A percentile compares a stretch with the other conserved stretches of the same genome.
Conservation (phyloP, 2,797 vertebrate genomes). For the Loris lydekkerianus region DNA sequence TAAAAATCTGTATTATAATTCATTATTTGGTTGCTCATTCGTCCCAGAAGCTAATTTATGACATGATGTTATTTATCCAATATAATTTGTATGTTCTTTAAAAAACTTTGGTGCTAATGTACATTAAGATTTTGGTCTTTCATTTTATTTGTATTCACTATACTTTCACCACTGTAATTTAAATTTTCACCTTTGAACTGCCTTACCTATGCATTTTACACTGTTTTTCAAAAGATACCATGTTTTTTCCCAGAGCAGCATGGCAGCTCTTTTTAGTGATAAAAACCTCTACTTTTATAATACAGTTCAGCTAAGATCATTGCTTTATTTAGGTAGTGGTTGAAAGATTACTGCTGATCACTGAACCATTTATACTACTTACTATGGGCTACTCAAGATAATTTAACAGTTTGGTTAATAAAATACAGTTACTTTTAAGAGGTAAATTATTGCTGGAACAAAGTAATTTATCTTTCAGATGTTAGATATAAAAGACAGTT, state of each 20-base stretch:
- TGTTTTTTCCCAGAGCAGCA: background rate
- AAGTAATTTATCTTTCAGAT: conserved; percentile 71
- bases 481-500: background rate
- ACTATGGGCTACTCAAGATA: conserved; percentile 72
- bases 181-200: background rate
- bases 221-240: background rate
- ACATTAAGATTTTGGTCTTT: background rate
- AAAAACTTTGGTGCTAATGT: background rate
- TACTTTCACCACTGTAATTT: background rate
- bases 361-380: conserved; percentile 69
- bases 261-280: background rate
- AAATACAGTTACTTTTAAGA: conserved; percentile 79
- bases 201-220: background rate
- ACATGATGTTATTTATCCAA: background rate
- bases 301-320: background rate
- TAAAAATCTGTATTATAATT: background rate
- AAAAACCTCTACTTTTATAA: conserved; percentile 7
- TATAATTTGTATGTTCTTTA: background rate
- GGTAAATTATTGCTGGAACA: conserved; percentile 76
- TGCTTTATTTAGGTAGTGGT: conserved; percentile 62
- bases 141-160: background rate
- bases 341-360: conserved; percentile 73
- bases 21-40: background rate
- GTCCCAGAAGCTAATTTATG: background rate
- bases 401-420: conserved; percentile 81